Base-by-base conservation (phyloP, 2,797 vertebrate genomes). In the Galagoides demidoff region DNA sequence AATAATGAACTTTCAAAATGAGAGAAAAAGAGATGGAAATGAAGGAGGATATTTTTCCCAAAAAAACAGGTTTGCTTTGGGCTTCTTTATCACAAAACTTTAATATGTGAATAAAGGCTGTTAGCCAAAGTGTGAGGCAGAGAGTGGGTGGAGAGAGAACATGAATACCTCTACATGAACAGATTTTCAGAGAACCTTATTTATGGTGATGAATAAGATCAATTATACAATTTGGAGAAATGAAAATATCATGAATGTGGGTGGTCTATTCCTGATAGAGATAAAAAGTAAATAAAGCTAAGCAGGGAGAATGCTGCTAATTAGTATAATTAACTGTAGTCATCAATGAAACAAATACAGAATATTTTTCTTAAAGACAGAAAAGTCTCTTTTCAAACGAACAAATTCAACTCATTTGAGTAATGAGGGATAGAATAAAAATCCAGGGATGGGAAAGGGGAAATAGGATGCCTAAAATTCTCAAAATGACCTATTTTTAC, bases 151-250 rank as follows among this genome's bases (percentile, higher is more conserved):
- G 9, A 11, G 22, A 34, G 12, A 7, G n/a, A 3, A 1, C 5
- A 5, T 13, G 25, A n/a, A 5, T 4, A 27, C 1, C 34, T 1
- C 4, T 1, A 7, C 1, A 0, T 4, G 68, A 7, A 34, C 64
- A 57, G 39, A 63, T 13, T 3, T 11, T 66, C 0, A 5, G 70
- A 31, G 20, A 70, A 23, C 37, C 19, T 78, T 59, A 29, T 10
- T 5, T 49, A n/a, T 2, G 0, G 29, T 3, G 19, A 49, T 55
- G 74, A 89, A 43, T 43, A 37, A 76, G 71, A 57, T 23, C 77
- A 81, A 57, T 59, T 39, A 20, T 29, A 27, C 37, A 49, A 39
- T 23, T 64, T 63, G 37, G 59, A 94, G 83, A 73, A 74, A 25
- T 13, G 7, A 52, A 79, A 68, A 31, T 5, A 19, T n/a, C 82